Evolutionary conservation across 2,113 vertebrate species (phyloP), one percentile per base, ranked within the genome.

Genomic region (Psilopsiagon aurifrons): DNA sequence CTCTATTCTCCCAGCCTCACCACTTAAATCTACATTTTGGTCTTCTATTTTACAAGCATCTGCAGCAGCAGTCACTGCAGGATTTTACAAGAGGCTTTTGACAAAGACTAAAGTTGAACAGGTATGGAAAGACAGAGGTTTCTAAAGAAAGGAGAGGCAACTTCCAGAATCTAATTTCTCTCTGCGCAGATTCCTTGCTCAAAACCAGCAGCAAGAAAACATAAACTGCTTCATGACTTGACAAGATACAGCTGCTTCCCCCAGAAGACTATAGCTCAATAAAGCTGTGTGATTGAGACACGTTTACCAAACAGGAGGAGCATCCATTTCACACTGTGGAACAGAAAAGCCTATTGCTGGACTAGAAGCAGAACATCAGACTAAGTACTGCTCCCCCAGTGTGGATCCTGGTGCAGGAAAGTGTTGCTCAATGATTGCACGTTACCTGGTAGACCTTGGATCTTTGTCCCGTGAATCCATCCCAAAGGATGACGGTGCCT

Each of bases 391-490:
- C 22, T 81, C 17, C 41, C 35, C 18, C 3, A 8, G n/a, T 1
- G 1, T 6, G 47, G 94, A 18, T 43, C 37, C 28, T 5, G 19
- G 17, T 6, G 13, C 11, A 66, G 37, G 18, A 14, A 88, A 47
- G 25, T 6, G 33, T 4, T 39, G 54, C 23, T 83, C 20, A 1
- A 51, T 71, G 59, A 37, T 2, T 22, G 41, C 8, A 23, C 13
- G 8, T 98, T 98, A 99, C 99, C 99, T 99, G 99, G 96, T 99
- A 99, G 77, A 99, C 99, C 95, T 99, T 99, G 93, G 99, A 99
- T 95, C 99, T 98, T 70, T 99, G 99, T 86, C 99, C 99, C 0
- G 99, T 99, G 97, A 99, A 99, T 82, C 99, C 99, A 97, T 99
- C 99, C 99, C 99, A 99, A 69, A 99, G 98, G 95, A 99, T 99